Conservation (phyloP, 2,797 vertebrate species). For the Acrocephalus scirpaceus region DNA sequence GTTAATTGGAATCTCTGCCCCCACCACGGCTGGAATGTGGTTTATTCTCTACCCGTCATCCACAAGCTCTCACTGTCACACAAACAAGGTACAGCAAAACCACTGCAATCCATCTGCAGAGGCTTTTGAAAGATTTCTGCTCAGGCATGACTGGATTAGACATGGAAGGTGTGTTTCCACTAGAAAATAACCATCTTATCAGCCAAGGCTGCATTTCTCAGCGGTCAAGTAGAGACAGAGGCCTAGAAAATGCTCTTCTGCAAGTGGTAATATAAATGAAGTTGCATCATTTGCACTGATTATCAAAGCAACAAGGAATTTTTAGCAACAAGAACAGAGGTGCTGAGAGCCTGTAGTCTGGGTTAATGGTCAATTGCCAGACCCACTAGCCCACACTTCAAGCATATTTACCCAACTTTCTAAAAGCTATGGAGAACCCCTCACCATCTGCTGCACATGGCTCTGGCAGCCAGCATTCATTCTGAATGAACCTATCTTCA, state of each 20-base stretch:
- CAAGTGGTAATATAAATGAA: constrained; percentile 8
- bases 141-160: neutral
- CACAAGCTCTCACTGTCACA: neutral
- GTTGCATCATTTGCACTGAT: neutral
- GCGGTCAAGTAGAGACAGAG: neutral
- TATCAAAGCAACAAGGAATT: constrained; percentile 39
- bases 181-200: constrained; percentile 31
- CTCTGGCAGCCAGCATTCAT: neutral
- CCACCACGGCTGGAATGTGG: constrained; percentile 4
- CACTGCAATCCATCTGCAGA: constrained; percentile 4
- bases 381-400: constrained; percentile 11
- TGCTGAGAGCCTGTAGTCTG: constrained; percentile 4
- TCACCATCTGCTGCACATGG: neutral
- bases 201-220: constrained; percentile 14
- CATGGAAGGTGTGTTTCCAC: neutral
- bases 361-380: constrained; percentile 10
- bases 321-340: constrained; percentile 4
- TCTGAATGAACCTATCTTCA: neutral
- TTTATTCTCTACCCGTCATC: neutral
- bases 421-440: neutral
- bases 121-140: constrained; percentile 35
- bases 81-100: constrained; percentile 3
- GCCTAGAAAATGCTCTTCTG: constrained; percentile 33
- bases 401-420: constrained; percentile 3
- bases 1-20: neutral